Percentiles rank a stretch among this genome's conserved stretches.
These are phyloP conservation scores for Darevskia nairensis DNA, from an alignment of 2,797 vertebrate genomes.

Conservation along the genomic window DNA sequence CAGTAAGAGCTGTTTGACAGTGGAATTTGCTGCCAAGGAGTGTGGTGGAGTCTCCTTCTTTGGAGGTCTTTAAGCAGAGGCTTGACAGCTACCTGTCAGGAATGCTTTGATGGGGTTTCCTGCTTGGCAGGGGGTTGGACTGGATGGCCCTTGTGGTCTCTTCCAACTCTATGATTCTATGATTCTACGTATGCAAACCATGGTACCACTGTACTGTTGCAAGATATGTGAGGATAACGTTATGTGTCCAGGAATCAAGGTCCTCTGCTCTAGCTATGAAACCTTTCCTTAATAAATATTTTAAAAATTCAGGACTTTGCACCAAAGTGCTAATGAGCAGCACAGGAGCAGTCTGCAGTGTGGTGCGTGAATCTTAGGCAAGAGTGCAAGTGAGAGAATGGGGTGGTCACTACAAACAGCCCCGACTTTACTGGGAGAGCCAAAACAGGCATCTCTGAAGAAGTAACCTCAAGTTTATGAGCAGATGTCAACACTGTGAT, in stretches of 20 bases:
- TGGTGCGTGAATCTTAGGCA: neutral
- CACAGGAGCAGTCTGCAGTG: neutral
- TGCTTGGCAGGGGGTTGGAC: too few relatives aligned
- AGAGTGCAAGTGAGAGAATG: neutral
- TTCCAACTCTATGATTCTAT: too few relatives aligned
- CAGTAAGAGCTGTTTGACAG: too few relatives aligned
- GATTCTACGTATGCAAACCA: too few relatives aligned
- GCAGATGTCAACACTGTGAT: neutral
- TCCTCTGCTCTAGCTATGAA: neutral
- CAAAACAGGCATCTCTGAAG: neutral
- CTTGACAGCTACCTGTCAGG: too few relatives aligned
- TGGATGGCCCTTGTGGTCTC: too few relatives aligned
- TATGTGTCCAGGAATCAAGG: neutral
- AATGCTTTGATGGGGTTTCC: too few relatives aligned
- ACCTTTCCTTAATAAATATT: neutral
- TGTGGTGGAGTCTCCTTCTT: too few relatives aligned
- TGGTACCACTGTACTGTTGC: neutral
- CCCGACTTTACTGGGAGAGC: neutral
- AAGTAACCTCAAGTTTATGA: neutral
- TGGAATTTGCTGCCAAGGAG: too few relatives aligned
- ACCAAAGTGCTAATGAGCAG: neutral
- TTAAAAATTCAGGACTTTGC: neutral
- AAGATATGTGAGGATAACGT: neutral
- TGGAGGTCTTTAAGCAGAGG: too few relatives aligned
- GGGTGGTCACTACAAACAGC: neutral